phyloP scores from a whole-genome alignment of 2,888 invertebrate species.

The Tillus elongatus region DNA sequence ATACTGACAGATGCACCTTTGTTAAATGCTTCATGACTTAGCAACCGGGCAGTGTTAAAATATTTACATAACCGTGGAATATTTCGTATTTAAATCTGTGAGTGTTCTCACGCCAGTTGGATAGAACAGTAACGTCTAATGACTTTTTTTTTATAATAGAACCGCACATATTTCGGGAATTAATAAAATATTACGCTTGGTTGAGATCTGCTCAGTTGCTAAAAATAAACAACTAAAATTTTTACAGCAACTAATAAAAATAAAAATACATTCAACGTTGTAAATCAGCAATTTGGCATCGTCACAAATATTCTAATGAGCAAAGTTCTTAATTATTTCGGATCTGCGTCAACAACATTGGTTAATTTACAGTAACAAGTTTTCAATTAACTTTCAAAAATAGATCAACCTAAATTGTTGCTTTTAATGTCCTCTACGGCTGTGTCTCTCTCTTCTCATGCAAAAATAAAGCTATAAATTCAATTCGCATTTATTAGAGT shows the following conservation, averaged over 20 bases:
- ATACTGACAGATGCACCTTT: too few species aligned
- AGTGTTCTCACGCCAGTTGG: too few species aligned
- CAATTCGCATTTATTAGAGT: too few species aligned
- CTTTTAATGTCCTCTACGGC: too few species aligned
- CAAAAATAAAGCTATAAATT: too few species aligned
- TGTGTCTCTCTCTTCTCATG: too few species aligned
- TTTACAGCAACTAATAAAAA: slow-evolving; percentile 3
- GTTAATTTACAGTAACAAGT: slow-evolving; percentile 2
- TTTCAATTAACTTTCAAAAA: slow-evolving; percentile 1
- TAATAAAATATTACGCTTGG: slow-evolving; percentile 1
- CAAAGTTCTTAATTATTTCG: slow-evolving; percentile 1
- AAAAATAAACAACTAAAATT: background rate
- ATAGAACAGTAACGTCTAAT: too few species aligned
- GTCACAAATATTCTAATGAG: slow-evolving; percentile 2
- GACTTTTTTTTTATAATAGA: too few species aligned
- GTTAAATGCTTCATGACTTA: too few species aligned
- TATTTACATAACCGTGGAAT: too few species aligned
- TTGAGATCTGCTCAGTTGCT: background rate
- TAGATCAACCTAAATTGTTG: slow-evolving; percentile 3
- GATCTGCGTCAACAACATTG: slow-evolving; percentile 2
- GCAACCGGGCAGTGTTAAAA: too few species aligned
- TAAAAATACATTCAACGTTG: slow-evolving; percentile 3
- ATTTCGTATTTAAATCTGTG: too few species aligned
- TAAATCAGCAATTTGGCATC: slow-evolving; percentile 2
- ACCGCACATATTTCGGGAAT: slow-evolving; percentile 3